A percentile compares a stretch with the other conserved stretches of the same genome.
phyloP scores from a whole-genome alignment of 2,888 invertebrate species.

The Epirrhoe tristata region DNA sequence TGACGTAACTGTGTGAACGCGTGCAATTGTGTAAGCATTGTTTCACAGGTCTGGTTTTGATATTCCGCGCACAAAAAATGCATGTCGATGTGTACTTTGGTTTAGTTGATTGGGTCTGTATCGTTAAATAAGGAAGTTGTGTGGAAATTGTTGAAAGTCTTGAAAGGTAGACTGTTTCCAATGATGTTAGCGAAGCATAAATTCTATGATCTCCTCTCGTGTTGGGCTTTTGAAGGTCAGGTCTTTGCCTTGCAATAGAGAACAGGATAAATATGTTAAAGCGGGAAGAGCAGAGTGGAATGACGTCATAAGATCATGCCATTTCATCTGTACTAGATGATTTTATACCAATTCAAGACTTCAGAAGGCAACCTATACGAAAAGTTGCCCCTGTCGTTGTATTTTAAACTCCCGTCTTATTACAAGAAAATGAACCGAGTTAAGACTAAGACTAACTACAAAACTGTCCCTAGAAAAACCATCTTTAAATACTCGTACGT shows the following conservation, averaged over 20 bases:
- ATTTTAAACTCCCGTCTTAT: no score
- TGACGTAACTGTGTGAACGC: constrained; percentile 33
- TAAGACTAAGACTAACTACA: no score
- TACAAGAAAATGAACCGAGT: no score
- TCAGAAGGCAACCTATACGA: no score
- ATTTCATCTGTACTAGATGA: no score
- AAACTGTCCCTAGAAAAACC: no score
- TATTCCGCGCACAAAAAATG: constrained; percentile 25
- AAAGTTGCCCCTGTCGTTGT: no score
- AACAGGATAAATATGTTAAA: background rate
- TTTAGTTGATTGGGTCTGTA: constrained; percentile 14
- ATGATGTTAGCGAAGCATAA: background rate
- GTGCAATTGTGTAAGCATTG: constrained; percentile 34
- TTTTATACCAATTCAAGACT: no score
- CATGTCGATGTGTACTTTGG: constrained; percentile 13
- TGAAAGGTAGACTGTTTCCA: background rate
- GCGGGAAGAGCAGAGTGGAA: background rate
- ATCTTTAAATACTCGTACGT: no score
- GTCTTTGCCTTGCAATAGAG: background rate
- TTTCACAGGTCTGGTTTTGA: constrained; percentile 35
- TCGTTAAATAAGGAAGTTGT: constrained; percentile 1
- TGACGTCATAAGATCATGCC: background rate
- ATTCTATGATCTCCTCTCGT: background rate
- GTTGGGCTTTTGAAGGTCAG: background rate
- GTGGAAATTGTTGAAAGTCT: constrained; percentile 8